A percentile compares a stretch with the other conserved stretches of the same genome.
These are phyloP conservation scores for Zhuqinia jingwanae DNA, from an alignment of 2,888 invertebrate genomes.

Conservation along the genomic window DNA sequence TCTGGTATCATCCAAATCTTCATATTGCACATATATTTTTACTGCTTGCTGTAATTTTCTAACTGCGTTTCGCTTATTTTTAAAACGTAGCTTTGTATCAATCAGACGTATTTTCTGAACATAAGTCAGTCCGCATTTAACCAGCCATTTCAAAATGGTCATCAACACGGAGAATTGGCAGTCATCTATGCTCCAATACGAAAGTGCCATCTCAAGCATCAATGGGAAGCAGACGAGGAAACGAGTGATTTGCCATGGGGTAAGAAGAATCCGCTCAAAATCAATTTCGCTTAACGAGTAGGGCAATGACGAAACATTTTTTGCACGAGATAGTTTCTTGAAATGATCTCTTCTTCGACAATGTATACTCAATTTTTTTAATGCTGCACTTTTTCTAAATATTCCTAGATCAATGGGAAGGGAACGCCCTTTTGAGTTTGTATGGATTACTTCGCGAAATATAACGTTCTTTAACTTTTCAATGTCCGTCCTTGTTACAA, in stretches of 20 bases:
- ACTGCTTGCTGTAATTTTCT: slow-evolving; percentile 43
- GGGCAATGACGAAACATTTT: slow-evolving; percentile 9
- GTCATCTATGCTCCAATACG: slow-evolving; percentile 60
- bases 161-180: slow-evolving; percentile 43
- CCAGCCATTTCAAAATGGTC: slow-evolving; percentile 35
- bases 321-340: slow-evolving; percentile 7
- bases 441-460: background rate
- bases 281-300: background rate
- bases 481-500: background rate
- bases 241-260: slow-evolving; percentile 46
- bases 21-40: slow-evolving; percentile 20
- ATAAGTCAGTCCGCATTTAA: slow-evolving; percentile 13
- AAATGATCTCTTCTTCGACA: slow-evolving; percentile 38
- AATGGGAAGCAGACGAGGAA: background rate
- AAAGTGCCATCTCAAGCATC: background rate
- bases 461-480: background rate
- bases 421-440: background rate
- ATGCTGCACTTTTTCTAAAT: slow-evolving; percentile 1
- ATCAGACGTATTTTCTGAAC: slow-evolving; percentile 26
- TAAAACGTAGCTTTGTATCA: slow-evolving; percentile 56
- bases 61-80: slow-evolving; percentile 42
- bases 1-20: slow-evolving; percentile 41
- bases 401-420: slow-evolving; percentile 43
- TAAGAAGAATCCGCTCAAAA: slow-evolving; percentile 46
- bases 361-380: slow-evolving; percentile 27